Conservation (phyloP, 37 sponge, comb jelly and placozoan species). For the Theonella swinhoei region DNA sequence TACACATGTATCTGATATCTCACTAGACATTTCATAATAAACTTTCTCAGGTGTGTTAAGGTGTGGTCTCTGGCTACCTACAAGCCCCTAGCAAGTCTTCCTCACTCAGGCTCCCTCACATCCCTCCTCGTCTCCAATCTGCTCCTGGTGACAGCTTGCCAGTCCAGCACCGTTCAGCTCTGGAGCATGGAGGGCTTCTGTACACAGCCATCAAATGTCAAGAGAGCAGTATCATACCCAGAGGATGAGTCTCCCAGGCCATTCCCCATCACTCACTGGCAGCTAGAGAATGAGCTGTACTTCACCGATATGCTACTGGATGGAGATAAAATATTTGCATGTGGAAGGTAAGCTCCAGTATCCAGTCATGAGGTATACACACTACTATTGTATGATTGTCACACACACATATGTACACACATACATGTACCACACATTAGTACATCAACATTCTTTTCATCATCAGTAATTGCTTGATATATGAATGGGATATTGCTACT, state of each 20-base stretch:
- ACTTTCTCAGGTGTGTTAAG: conserved; percentile 50
- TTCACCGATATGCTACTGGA: conserved; percentile 27
- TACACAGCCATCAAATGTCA: too few relatives aligned
- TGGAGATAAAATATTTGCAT: conserved; percentile 39
- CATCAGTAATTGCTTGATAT: conserved; percentile 55
- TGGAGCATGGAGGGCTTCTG: conserved; percentile 25
- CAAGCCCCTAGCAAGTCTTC: conserved; percentile 14
- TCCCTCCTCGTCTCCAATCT: conserved; percentile 53
- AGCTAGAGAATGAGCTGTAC: not conserved
- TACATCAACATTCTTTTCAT: too few relatives aligned
- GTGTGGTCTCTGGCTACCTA: conserved; percentile 48
- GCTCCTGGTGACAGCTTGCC: conserved; percentile 53
- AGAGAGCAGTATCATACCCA: not conserved
- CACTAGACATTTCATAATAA: not conserved
- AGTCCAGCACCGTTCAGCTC: conserved; percentile 1
- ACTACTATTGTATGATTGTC: not conserved
- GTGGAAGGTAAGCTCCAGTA: conserved; percentile 48
- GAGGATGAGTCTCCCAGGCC: not conserved
- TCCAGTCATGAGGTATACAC: not conserved
- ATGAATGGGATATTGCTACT: conserved; percentile 72
- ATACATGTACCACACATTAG: too few relatives aligned
- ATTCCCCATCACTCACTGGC: conserved; percentile 35
- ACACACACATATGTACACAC: not conserved
- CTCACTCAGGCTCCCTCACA: conserved; percentile 29
- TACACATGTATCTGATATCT: not conserved